These are phyloP conservation scores for Ptyas mucosa DNA, from an alignment of 2,113 vertebrate genomes.

Conservation along the genomic window DNA sequence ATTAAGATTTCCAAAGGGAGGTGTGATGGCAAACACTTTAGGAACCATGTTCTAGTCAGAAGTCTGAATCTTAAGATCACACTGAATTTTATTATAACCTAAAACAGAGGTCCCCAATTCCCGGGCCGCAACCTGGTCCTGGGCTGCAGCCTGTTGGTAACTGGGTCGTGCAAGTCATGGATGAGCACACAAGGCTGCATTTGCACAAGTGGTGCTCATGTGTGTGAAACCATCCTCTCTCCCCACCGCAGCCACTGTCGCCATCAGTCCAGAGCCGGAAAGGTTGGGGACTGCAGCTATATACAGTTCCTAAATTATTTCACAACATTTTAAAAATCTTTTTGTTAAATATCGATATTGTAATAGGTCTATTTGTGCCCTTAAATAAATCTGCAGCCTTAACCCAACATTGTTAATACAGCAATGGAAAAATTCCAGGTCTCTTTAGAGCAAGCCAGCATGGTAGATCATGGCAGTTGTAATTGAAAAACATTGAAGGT, in stretches of 20 bases:
- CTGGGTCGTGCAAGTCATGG: not conserved
- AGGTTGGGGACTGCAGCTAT: not conserved
- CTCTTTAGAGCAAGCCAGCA: not conserved
- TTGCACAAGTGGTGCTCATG: not conserved
- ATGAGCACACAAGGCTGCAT: not conserved
- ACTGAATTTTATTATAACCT: not conserved
- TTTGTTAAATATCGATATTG: not conserved
- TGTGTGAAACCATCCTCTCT: not conserved
- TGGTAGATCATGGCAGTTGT: slow-evolving; percentile 15
- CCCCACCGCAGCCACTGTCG: no score
- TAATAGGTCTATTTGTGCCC: not conserved
- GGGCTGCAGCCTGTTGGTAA: not conserved
- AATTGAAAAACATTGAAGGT: not conserved
- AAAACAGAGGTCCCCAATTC: not conserved
- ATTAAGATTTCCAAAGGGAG: not conserved
- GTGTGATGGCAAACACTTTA: not conserved
- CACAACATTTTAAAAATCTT: not conserved
- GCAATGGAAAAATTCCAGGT: slow-evolving; percentile 18
- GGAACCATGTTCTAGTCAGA: not conserved
- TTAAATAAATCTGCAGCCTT: fast-evolving
- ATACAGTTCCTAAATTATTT: not conserved
- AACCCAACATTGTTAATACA: not conserved
- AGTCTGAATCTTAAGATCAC: not conserved
- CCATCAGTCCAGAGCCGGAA: not conserved
- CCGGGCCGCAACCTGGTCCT: not conserved